These are phyloP conservation scores for Myotis brandtii DNA, from an alignment of 2,113 vertebrate genomes.

Conservation along the genomic window DNA sequence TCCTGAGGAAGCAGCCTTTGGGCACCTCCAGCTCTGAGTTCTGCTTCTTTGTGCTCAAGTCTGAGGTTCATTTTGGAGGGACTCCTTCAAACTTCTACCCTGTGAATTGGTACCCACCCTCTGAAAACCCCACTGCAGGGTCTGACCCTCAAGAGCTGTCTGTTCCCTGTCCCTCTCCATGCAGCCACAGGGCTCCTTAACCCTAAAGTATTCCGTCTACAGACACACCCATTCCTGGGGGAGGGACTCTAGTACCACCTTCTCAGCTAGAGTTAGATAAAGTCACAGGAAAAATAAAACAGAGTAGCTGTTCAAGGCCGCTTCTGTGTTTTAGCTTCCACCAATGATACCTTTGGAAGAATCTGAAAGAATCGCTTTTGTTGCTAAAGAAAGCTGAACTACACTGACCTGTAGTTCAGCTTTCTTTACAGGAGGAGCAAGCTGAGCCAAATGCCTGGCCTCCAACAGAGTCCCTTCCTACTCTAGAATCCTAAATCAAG, in stretches of 20 bases:
- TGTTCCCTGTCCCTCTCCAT: not conserved
- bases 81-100: not conserved
- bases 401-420: not conserved
- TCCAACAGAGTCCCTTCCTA: not conserved
- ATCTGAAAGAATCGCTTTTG: not conserved
- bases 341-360: not conserved
- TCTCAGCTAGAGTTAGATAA: not conserved
- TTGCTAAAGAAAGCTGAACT: not conserved
- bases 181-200: not conserved
- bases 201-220: not conserved
- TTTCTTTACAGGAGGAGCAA: not conserved
- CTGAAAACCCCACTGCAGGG: not conserved
- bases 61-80: not conserved
- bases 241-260: not conserved
- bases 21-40: not conserved
- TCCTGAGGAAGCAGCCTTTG: not conserved
- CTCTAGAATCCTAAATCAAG: not conserved
- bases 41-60: not conserved
- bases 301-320: not conserved
- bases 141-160: not conserved
- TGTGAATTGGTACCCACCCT: not conserved
- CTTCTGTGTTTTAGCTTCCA: not conserved
- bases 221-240: not conserved
- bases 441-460: not conserved
- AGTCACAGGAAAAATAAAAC: not conserved